Conservation (phyloP, 1,140 invertebrate species). For the Drosophila tani region DNA sequence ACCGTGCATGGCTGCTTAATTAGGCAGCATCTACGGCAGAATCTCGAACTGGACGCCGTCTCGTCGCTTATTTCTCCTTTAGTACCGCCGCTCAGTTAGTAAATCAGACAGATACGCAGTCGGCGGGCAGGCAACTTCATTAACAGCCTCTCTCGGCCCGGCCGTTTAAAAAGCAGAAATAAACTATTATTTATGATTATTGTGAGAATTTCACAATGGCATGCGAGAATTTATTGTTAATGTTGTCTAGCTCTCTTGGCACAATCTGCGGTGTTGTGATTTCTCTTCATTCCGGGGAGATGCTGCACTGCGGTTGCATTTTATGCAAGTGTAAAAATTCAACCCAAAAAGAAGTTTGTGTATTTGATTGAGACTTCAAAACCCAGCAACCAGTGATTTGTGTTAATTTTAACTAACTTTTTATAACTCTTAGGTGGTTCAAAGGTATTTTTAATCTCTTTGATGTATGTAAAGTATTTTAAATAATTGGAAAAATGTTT, state of each 20-base stretch:
- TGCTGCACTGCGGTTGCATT: constrained; percentile 25
- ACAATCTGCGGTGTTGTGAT: constrained; percentile 15
- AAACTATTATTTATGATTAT: constrained; percentile 84
- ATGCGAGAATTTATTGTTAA: constrained; percentile 84
- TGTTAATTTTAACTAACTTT: no score
- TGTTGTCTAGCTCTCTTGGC: constrained; percentile 41
- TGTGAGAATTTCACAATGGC: constrained; percentile 84
- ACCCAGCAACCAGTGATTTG: no score
- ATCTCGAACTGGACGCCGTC: constrained; percentile 34
- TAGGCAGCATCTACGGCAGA: constrained; percentile 49
- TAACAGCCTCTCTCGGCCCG: constrained; percentile 52
- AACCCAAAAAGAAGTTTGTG: not conserved
- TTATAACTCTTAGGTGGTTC: no score
- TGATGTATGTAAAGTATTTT: no score
- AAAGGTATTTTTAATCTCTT: no score
- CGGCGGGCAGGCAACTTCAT: constrained; percentile 67
- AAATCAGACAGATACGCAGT: constrained; percentile 54
- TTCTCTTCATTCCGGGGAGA: constrained; percentile 29
- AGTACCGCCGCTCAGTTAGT: constrained; percentile 58
- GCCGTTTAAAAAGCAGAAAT: constrained; percentile 79
- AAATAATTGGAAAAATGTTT: no score
- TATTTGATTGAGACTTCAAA: not conserved
- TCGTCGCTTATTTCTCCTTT: constrained; percentile 64
- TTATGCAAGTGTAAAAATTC: not conserved
- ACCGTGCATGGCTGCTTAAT: constrained; percentile 65